phyloP scores from a whole-genome alignment of 2,888 invertebrate species.

The Epinotia demarniana region DNA sequence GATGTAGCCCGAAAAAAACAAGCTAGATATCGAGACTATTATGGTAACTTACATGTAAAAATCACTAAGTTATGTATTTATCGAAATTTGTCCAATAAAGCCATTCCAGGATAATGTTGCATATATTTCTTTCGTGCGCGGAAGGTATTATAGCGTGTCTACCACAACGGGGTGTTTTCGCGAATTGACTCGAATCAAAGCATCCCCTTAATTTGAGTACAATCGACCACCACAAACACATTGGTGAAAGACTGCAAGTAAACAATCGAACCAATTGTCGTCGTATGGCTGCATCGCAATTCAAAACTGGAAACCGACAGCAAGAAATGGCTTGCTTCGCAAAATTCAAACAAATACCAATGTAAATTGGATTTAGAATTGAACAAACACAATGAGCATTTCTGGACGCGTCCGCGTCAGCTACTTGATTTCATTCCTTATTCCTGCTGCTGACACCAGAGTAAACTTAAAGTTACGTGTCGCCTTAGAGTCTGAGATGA shows the following conservation, averaged over 20 bases:
- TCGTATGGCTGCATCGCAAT: conserved; percentile 4
- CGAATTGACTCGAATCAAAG: too few relatives aligned
- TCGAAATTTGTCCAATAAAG: too few relatives aligned
- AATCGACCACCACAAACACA: background rate
- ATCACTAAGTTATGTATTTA: too few relatives aligned
- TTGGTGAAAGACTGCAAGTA: background rate
- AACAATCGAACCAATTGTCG: background rate
- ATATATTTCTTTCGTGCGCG: too few relatives aligned
- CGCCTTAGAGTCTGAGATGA: background rate
- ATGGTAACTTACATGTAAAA: too few relatives aligned
- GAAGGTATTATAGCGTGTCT: too few relatives aligned
- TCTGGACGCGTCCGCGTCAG: background rate
- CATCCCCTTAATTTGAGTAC: too few relatives aligned
- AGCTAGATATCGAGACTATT: too few relatives aligned
- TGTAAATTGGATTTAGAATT: conserved; percentile 15
- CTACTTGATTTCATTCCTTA: conserved; percentile 27
- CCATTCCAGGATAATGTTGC: too few relatives aligned
- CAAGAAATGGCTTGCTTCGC: background rate
- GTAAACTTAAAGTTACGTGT: conserved; percentile 14
- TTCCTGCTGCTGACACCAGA: conserved; percentile 19
- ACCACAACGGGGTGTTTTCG: too few relatives aligned
- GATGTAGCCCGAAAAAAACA: too few relatives aligned
- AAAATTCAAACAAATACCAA: background rate
- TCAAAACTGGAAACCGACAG: conserved; percentile 16
- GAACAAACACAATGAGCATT: conserved; percentile 5